These are phyloP conservation scores for Trisateles emortualis DNA, from an alignment of 2,888 invertebrate genomes.

Conservation along the genomic window DNA sequence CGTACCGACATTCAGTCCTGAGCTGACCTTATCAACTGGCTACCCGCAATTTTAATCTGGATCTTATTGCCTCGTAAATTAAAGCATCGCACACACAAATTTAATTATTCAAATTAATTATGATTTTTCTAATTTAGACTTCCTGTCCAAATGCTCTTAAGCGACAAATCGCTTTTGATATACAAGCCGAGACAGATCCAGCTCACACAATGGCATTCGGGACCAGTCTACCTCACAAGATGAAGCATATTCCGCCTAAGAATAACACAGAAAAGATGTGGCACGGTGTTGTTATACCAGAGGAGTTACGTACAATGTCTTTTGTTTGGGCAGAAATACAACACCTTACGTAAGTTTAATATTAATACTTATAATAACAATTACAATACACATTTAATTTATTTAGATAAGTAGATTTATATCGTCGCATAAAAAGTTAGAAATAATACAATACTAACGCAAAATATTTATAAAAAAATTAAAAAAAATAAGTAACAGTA, in stretches of 20 bases:
- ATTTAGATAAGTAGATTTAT: too few species aligned
- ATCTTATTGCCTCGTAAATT: too few species aligned
- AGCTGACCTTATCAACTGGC: too few species aligned
- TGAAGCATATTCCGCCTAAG: constrained; percentile 83
- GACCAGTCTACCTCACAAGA: constrained; percentile 77
- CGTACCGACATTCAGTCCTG: too few species aligned
- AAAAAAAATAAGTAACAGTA: too few species aligned
- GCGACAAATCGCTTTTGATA: constrained; percentile 80
- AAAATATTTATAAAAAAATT: too few species aligned
- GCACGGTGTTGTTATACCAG: constrained; percentile 85
- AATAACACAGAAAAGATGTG: constrained; percentile 85
- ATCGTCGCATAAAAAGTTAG: too few species aligned
- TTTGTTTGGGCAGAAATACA: constrained; percentile 88
- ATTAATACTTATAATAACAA: too few species aligned
- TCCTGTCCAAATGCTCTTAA: constrained; percentile 81
- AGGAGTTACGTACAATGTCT: constrained; percentile 87
- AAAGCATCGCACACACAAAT: too few species aligned
- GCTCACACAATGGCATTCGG: constrained; percentile 84
- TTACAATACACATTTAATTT: too few species aligned
- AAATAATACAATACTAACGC: too few species aligned
- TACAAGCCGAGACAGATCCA: constrained; percentile 78
- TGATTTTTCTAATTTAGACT: constrained; percentile 56
- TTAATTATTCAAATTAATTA: neutral
- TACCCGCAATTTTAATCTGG: too few species aligned
- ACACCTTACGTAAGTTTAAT: constrained; percentile 81